Base-by-base conservation (phyloP, 2,113 vertebrate genomes). In the Anseranas semipalmata region DNA sequence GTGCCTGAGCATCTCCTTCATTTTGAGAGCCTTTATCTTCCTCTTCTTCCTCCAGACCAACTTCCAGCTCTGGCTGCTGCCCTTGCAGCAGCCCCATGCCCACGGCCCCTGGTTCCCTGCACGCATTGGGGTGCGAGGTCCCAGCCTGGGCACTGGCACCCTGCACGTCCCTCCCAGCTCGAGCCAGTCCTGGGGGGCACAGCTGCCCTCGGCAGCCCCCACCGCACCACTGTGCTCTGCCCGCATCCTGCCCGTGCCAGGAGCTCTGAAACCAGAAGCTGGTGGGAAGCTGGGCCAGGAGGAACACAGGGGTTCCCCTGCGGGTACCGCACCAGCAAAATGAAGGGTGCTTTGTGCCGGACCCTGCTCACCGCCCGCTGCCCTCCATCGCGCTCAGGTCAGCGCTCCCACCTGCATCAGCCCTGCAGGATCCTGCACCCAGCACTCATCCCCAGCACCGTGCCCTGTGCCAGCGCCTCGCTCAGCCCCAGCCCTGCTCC, bases 281-380 rank as follows among this genome's bases (percentile, higher is more conserved):
- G n/a, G 6, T 25, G 58, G 46, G 76, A 71, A 35, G 56, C 1
- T 53, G 58, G 30, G 32, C 68, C 37, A 21, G 11, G 58, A 76
- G 78, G 86, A 86, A 68, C 67, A 27, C 24, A 1, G 15, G 4
- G n/a, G 10, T 14, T 79, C 53, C 46, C n/a, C 70, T 13, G 1
- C 5, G 18, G 37, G 72, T 14, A 17, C 53, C 9, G 1, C 43
- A 16, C 21, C 1, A 2, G 76, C 72, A 66, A 48, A 28, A 19
- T 8, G 81, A 67, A 85, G 55, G 3, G 25, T 28, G 3, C 50
- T 15, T 32, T 3, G 25, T 33, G 63, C 1, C 50, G 32, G 33
- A 50, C 30, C 11, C 1, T 12, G 2, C 24, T 33, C 27, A 1
- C 4, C 4, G 1, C 65, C 45, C 4, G 5, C 3, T 3, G 5